Evolutionary conservation across 2,888 invertebrate genomes (phyloP).

Genomic region (Zaprionus obscuricornis): DNA sequence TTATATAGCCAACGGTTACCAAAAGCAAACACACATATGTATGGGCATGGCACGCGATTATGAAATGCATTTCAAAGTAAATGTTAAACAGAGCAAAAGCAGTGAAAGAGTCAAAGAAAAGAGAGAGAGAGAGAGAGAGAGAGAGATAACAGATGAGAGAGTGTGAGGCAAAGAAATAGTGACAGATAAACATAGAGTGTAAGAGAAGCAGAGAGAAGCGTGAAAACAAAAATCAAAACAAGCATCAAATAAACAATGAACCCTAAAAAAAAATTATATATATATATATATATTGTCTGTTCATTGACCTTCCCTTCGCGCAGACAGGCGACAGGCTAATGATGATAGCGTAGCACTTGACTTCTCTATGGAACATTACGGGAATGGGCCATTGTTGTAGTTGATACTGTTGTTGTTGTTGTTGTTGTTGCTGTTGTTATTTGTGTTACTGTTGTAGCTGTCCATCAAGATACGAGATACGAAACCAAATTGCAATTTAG

Average conservation of each 20-base stretch:
- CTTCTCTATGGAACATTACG: too few species aligned
- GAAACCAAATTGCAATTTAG: slow-evolving; percentile 36
- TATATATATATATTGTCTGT: too few species aligned
- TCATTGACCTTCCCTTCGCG: slow-evolving; percentile 58
- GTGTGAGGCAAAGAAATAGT: background rate
- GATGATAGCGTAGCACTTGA: slow-evolving; percentile 48
- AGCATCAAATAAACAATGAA: slow-evolving; percentile 64
- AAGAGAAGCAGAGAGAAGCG: slow-evolving; percentile 24
- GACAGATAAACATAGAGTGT: too few species aligned
- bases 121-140: background rate
- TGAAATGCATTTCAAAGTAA: slow-evolving; percentile 48
- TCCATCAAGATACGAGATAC: background rate
- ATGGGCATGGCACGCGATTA: slow-evolving; percentile 41
- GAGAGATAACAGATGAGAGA: slow-evolving; percentile 1
- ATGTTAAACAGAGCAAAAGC: slow-evolving; percentile 2
- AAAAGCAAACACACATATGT: slow-evolving; percentile 15
- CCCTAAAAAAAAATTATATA: too few species aligned
- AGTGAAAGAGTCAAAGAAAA: background rate
- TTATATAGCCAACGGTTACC: slow-evolving; percentile 29
- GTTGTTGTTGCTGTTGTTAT: background rate
- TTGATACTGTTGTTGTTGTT: background rate
- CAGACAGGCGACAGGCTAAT: slow-evolving; percentile 43
- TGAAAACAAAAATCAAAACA: slow-evolving; percentile 34
- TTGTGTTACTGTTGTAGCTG: too few species aligned
- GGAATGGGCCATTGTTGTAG: background rate